Conservation (phyloP, 2,797 vertebrate genomes). For the Oreonectes daqikongensis region DNA sequence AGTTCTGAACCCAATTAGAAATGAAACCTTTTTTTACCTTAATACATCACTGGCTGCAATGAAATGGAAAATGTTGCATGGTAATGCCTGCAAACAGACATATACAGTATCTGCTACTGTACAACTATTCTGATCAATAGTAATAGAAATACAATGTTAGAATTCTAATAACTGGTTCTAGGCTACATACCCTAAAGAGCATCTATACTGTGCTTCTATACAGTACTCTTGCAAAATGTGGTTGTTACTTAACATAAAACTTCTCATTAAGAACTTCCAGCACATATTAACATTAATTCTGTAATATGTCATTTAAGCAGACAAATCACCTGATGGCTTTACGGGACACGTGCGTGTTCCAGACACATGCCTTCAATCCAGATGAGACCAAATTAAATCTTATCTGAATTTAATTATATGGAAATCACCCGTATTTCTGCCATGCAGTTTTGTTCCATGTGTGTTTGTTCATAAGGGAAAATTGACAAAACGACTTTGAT, state of each 20-base stretch:
- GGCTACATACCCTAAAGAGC: background rate
- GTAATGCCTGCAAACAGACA: background rate
- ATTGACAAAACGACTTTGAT: conserved; percentile 58
- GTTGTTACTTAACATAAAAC: background rate
- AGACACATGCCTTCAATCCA: conserved; percentile 34
- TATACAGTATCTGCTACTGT: background rate
- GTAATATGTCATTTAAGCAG: background rate
- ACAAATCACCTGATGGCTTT: background rate
- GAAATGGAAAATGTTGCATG: background rate
- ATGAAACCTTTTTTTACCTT: conserved; percentile 33
- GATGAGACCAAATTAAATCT: conserved; percentile 67
- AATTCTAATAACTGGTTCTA: no score
- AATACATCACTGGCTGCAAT: conserved; percentile 37
- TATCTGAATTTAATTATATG: conserved; percentile 70
- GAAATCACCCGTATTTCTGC: conserved; percentile 63
- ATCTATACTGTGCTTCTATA: background rate
- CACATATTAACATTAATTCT: background rate
- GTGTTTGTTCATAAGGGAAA: conserved; percentile 63
- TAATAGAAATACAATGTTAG: no score
- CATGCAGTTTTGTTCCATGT: conserved; percentile 59
- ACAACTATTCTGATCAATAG: no score
- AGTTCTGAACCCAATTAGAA: conserved; percentile 36
- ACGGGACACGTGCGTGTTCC: conserved; percentile 23
- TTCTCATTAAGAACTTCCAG: background rate
- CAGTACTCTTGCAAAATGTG: background rate